Base-by-base conservation (phyloP, 2,888 invertebrate genomes). In the Argynnis bischoffii region DNA sequence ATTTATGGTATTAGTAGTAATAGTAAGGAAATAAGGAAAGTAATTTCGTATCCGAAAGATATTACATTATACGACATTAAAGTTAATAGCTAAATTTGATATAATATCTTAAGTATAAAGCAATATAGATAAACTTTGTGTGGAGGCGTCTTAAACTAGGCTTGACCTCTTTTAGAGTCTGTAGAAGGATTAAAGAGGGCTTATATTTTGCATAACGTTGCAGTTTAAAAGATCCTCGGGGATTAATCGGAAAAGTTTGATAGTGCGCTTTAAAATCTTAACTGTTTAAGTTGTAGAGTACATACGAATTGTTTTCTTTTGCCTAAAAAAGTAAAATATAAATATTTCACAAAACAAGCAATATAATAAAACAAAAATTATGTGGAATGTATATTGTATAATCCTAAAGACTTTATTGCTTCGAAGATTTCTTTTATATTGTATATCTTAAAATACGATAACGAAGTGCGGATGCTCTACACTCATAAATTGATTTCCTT, bases 201-300 rank as follows among this genome's bases (percentile, higher is more conserved):
- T 72, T 64, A 66, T 53, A 66, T 72, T 69, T 66, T 68, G 67
- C 72, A 69, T 67, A 72, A 66, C 72, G 67, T 56, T 61, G 69
- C 66, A 64, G 55, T 67, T 60, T 67, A 66, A 72, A 67, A 67
- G 67, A 64, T 69, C 69, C 56, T 67, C 18, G n/a, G 67, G 69
- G 67, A 65, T 72, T 69, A 67, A 72, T 72, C 65, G 67, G 47
- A 56, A 65, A 72, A 66, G 60, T 72, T 56, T 41, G 55, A 59
- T 63, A 60, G 35, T 59, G 56, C 48, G 55, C 59, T 67, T 66
- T 60, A 64, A 57, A 64, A 66, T 26, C 21, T 53, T 56, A 65
- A 47, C 35, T 35, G 53, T 66, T 60, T 35, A 56, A 47, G 11
- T 35, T 26, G 14, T 46, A 14, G 8, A 26, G 26, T 26, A 26